phyloP scores from a whole-genome alignment of 2,797 vertebrate species.

The Cyclopterus lumpus region DNA sequence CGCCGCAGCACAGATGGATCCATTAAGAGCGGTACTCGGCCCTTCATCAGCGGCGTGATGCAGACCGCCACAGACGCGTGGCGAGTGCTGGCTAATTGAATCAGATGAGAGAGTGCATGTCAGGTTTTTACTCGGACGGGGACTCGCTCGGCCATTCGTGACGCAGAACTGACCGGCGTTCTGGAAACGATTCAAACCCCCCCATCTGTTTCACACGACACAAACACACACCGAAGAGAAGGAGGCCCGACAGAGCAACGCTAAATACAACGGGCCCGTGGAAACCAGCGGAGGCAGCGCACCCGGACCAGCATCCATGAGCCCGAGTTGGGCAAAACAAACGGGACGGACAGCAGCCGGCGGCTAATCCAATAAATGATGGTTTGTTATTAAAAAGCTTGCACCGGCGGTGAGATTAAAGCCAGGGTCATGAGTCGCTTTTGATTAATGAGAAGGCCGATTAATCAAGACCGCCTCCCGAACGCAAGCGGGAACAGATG shows the following conservation, averaged over 20 bases:
- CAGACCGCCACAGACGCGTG: not conserved
- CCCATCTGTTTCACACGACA: slow-evolving; percentile 8
- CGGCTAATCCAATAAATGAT: slow-evolving; percentile 67
- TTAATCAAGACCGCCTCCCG: slow-evolving; percentile 57
- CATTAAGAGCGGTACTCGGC: slow-evolving; percentile 58
- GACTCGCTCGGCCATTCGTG: slow-evolving; percentile 9
- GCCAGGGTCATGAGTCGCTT: slow-evolving; percentile 43
- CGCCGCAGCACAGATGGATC: slow-evolving; percentile 49
- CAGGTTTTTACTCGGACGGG: too few species aligned
- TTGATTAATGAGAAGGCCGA: slow-evolving; percentile 58
- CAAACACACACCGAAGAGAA: not conserved
- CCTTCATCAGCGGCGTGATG: slow-evolving; percentile 5
- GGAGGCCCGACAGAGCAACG: not conserved
- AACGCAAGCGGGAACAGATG: slow-evolving; percentile 12
- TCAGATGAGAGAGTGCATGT: too few species aligned
- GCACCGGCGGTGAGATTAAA: slow-evolving; percentile 59
- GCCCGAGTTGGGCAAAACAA: slow-evolving; percentile 49
- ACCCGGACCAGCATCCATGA: slow-evolving; percentile 38
- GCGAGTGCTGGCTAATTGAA: too few species aligned
- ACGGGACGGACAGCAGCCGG: slow-evolving; percentile 54
- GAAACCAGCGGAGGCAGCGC: too few species aligned
- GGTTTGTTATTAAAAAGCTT: slow-evolving; percentile 63
- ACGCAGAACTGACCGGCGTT: too few species aligned
- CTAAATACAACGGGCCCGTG: too few species aligned
- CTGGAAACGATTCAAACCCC: too few species aligned